Percentiles rank a stretch among this genome's conserved stretches.
These are phyloP conservation scores for Drosophila eugracilis DNA, from an alignment of 1,140 invertebrate species.

Conservation along the genomic window DNA sequence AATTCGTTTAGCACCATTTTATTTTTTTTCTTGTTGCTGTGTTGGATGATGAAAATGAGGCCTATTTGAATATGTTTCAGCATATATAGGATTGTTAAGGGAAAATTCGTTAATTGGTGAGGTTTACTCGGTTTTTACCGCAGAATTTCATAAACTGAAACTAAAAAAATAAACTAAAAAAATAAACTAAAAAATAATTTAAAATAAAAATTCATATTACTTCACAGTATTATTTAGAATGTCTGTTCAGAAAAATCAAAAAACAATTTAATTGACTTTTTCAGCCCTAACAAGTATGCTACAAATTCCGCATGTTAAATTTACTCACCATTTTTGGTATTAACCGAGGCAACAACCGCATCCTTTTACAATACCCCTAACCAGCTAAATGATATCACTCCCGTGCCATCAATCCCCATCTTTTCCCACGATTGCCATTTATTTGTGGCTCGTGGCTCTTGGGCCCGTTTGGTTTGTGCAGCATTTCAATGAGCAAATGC, in stretches of 20 bases:
- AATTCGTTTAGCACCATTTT: conserved; percentile 78
- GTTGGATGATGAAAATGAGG: conserved; percentile 41
- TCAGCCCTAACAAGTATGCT: not conserved
- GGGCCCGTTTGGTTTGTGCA: conserved; percentile 64
- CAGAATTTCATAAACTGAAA: too few species aligned
- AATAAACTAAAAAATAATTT: not conserved
- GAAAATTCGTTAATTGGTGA: too few species aligned
- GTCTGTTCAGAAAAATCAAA: too few species aligned
- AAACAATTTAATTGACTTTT: not conserved
- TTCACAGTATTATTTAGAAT: not conserved
- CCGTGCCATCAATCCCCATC: not conserved
- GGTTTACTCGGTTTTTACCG: too few species aligned
- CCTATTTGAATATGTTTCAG: conserved; percentile 30
- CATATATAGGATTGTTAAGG: too few species aligned
- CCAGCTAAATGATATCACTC: conserved; percentile 13
- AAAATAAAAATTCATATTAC: not conserved
- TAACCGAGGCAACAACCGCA: not conserved
- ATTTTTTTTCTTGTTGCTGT: conserved; percentile 23
- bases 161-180: not conserved
- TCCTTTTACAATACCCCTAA: conserved; percentile 6
- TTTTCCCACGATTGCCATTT: conserved; percentile 68
- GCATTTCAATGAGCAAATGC: conserved; percentile 83
- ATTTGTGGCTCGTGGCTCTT: conserved; percentile 68
- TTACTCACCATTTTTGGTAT: not conserved
- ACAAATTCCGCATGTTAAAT: not conserved